Percentiles rank a stretch among this genome's conserved stretches.
phyloP scores from a whole-genome alignment of 2,113 vertebrate species.

The Oriolus oriolus region DNA sequence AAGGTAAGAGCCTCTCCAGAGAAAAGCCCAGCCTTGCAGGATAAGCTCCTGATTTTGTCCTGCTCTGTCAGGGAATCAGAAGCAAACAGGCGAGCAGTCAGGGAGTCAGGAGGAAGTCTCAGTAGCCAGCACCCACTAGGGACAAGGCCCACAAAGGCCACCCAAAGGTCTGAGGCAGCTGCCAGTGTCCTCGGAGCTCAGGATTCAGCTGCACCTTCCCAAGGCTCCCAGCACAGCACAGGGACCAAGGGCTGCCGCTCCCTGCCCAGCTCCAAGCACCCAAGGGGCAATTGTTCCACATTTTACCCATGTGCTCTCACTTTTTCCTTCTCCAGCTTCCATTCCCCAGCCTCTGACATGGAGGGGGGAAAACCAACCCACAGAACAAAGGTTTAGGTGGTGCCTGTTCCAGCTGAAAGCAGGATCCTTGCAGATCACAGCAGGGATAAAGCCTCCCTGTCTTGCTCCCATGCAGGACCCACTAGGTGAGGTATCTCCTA shows the following conservation, averaged over 20 bases:
- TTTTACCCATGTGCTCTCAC: background rate
- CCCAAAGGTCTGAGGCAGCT: background rate
- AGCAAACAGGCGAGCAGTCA: background rate
- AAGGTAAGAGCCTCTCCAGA: background rate
- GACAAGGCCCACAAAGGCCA: background rate
- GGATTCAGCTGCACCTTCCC: background rate
- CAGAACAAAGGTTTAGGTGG: background rate
- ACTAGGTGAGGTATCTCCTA: background rate
- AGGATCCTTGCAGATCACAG: background rate
- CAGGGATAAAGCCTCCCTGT: background rate
- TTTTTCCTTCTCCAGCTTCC: slow-evolving; percentile 20
- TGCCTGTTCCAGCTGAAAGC: background rate
- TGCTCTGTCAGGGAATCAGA: background rate
- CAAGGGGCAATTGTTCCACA: background rate
- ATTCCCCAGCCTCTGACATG: slow-evolving; percentile 7
- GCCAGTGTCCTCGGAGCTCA: background rate
- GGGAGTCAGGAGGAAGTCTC: background rate
- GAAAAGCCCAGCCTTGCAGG: background rate
- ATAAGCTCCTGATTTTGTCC: background rate
- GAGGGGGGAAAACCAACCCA: background rate
- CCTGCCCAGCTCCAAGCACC: background rate
- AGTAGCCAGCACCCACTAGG: background rate
- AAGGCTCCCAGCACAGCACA: background rate
- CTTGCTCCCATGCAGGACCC: background rate
- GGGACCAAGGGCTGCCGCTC: background rate